These are phyloP conservation scores for Battus philenor DNA, from an alignment of 1,140 invertebrate species.

Conservation along the genomic window DNA sequence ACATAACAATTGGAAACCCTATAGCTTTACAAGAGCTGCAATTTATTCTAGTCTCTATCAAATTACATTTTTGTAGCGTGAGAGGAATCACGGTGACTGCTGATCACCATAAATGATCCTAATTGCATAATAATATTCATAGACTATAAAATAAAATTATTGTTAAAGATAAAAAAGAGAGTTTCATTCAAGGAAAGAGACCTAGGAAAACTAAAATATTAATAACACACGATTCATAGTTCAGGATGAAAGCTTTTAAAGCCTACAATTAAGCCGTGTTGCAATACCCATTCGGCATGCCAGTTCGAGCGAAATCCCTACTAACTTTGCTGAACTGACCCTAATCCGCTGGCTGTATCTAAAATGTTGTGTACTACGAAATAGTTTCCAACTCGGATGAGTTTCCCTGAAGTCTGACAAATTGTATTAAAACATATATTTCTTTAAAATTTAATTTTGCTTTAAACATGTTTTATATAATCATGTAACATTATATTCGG, in stretches of 20 bases:
- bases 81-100: too few relatives aligned
- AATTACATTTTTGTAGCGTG: too few relatives aligned
- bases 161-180: too few relatives aligned
- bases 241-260: conserved; percentile 33
- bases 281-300: conserved; percentile 23
- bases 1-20: too few relatives aligned
- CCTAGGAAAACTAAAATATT: conserved; percentile 18
- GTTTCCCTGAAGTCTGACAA: conserved; percentile 21
- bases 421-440: conserved; percentile 10
- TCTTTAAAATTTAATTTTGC: too few relatives aligned
- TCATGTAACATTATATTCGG: too few relatives aligned
- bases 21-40: too few relatives aligned
- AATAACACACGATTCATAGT: conserved; percentile 24
- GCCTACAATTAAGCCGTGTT: conserved; percentile 36
- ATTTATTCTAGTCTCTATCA: too few relatives aligned
- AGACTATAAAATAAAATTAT: too few relatives aligned
- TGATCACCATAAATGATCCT: too few relatives aligned
- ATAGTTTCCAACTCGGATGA: conserved; percentile 32
- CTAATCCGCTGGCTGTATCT: conserved; percentile 34
- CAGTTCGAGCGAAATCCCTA: conserved; percentile 26
- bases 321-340: conserved; percentile 28
- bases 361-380: conserved; percentile 33
- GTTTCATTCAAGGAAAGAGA: neutral
- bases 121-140: too few relatives aligned
- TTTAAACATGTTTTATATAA: too few relatives aligned